These are phyloP conservation scores for Decapterus maruadsi DNA, from an alignment of 2,797 vertebrate genomes.

Conservation along the genomic window DNA sequence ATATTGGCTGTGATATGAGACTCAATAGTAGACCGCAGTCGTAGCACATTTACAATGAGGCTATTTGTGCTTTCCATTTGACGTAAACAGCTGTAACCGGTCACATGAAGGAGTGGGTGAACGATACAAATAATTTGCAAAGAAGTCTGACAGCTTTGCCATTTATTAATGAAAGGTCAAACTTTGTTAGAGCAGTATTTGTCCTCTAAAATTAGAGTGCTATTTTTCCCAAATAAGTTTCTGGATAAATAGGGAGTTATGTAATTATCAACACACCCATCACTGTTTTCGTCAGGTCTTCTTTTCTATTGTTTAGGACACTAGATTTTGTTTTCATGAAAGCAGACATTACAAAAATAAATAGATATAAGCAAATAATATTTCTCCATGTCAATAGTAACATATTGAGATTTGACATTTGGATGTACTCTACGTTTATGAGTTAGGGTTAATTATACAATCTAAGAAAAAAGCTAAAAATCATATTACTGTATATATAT, in stretches of 20 bases:
- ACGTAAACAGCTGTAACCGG: background rate
- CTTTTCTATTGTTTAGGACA: background rate
- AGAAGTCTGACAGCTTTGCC: no score
- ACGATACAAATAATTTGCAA: no score
- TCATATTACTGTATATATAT: no score
- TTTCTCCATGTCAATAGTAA: background rate
- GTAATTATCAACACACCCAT: background rate
- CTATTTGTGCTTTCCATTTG: background rate
- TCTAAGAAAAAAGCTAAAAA: no score
- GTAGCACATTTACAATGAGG: no score
- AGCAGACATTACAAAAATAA: background rate
- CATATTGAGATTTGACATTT: background rate
- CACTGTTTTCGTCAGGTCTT: background rate
- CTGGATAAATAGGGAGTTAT: background rate
- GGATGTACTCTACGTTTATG: no score
- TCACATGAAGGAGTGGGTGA: background rate
- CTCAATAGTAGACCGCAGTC: background rate
- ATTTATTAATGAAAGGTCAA: no score
- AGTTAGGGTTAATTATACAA: no score
- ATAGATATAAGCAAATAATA: background rate
- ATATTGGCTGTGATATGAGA: fast-evolving
- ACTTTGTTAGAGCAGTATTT: no score
- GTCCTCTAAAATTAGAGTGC: no score
- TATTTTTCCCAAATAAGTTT: no score
- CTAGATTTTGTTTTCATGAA: background rate